phyloP scores from a whole-genome alignment of 2,797 vertebrate species.

The Aldrovandia affinis region DNA sequence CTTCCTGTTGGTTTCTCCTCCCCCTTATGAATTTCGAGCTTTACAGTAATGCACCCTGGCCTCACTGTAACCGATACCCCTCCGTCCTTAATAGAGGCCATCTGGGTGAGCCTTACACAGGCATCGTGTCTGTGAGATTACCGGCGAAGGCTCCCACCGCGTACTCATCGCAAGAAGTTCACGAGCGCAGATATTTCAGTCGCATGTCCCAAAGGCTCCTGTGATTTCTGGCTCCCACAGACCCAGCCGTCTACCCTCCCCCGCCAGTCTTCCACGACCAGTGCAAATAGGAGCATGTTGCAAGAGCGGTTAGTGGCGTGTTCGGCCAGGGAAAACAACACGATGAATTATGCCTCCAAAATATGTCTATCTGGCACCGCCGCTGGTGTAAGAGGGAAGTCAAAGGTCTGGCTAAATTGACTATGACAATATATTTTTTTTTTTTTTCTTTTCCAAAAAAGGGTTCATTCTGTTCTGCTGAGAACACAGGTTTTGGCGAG shows the following conservation, averaged over 20 bases:
- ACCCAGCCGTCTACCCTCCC: background rate
- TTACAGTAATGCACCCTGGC: slow-evolving; percentile 46
- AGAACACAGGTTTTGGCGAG: slow-evolving; percentile 15
- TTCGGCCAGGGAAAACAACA: slow-evolving; percentile 11
- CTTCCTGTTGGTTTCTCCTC: slow-evolving; percentile 50
- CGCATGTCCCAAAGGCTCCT: slow-evolving; percentile 16
- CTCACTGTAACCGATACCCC: slow-evolving; percentile 58
- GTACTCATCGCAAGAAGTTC: slow-evolving; percentile 31
- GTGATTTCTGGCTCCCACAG: background rate
- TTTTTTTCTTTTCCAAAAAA: slow-evolving; percentile 13
- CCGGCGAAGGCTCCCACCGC: slow-evolving; percentile 34
- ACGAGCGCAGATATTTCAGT: slow-evolving; percentile 32
- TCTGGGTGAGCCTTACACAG: slow-evolving; percentile 46
- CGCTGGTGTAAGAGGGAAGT: background rate
- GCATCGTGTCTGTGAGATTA: slow-evolving; percentile 43
- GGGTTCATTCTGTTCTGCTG: slow-evolving; percentile 13
- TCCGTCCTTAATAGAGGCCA: slow-evolving; percentile 49
- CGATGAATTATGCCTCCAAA: slow-evolving; percentile 1
- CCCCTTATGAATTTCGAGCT: slow-evolving; percentile 52
- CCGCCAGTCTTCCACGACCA: background rate
- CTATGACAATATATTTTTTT: slow-evolving; percentile 16
- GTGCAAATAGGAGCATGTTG: background rate
- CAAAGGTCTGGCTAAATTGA: slow-evolving; percentile 14
- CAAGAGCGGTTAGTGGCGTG: background rate
- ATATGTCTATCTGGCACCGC: background rate